Base-by-base conservation (phyloP, 2,113 vertebrate species). In the Dissostichus mawsoni region DNA sequence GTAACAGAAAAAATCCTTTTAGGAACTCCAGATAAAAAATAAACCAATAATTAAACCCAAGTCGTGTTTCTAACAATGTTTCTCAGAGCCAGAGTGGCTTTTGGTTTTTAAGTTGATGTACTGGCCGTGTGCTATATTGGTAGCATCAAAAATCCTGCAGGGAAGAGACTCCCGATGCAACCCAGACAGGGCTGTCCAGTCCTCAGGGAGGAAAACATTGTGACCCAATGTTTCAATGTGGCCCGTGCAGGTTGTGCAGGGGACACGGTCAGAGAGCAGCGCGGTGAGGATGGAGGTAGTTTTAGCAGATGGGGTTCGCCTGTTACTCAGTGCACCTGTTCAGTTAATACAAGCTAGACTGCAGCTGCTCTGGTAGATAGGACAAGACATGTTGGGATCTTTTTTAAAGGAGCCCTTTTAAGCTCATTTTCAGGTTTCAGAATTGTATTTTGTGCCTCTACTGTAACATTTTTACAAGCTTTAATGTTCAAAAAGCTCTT, bases 231-330 rank as follows among this genome's bases (percentile, higher is more conserved):
- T 18, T 69, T 74, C 65, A 76, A n/a, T 64, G 58, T 70, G 73
- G 51, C 74, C 36, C 66, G 52, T 23, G 63, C 48, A 70, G 66
- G 29, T 59, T 77, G 74, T 45, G 53, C 61, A 52, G 69, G 72
- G 82, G 77, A n/a, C 69, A 62, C 6, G 55, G 75, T 36, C 69
- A 11, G 44, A 56, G 23, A 50, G 70, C 51, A n/a, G 29, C 8
- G 2, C 8, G 0, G 63, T 2, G 29, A 45, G 33, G 61, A 8
- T 20, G 13, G 73, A 72, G 68, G 83, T 73, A 73, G 63, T 82
- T 82, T 51, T 25, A 70, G 69, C 65, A 84, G 78, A 78, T 70
- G 55, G 51, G 48, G 29, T 76, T 69, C 17, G 48, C 69, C 52
- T 74, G 13, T 53, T 66, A 47, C 58, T 74, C 56, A 3, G 17